Conservation (phyloP, 2,797 vertebrate genomes). For the Pseudotriccus pelzelni region DNA sequence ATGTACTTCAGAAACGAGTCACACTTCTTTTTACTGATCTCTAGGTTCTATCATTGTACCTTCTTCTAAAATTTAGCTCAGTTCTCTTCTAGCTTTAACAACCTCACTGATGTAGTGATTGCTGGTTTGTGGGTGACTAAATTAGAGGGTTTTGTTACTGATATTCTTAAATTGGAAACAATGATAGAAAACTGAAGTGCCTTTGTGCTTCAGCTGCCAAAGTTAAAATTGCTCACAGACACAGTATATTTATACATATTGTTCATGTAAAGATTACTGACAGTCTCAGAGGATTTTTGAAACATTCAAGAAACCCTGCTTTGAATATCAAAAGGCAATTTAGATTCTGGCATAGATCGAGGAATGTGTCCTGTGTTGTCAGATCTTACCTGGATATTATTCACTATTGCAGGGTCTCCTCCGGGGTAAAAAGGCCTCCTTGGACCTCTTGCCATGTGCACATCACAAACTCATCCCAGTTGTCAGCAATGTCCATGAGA, state of each 20-base stretch:
- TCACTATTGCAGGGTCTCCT: not conserved
- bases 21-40: not conserved
- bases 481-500: not conserved
- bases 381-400: not conserved
- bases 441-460: not conserved
- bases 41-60: not conserved
- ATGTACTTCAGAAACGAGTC: not conserved
- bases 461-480: not conserved
- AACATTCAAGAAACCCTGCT: not conserved
- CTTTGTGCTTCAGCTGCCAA: not conserved
- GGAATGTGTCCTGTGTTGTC: not conserved
- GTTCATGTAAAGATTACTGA: slow-evolving; percentile 8
- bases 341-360: not conserved
- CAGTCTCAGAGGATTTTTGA: not conserved
- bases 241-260: slow-evolving; percentile 9
- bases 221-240: slow-evolving; percentile 33
- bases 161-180: slow-evolving; percentile 46
- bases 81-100: not conserved
- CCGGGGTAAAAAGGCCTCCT: not conserved
- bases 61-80: not conserved
- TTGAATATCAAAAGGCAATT: not conserved
- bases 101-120: not conserved
- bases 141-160: slow-evolving; percentile 42
- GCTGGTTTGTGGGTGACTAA: slow-evolving; percentile 33
- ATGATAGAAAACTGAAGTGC: slow-evolving; percentile 16